Percentiles rank a stretch among this genome's conserved stretches.
Evolutionary conservation across 2,888 invertebrate species (phyloP).

Genomic region (Harpalus rubripes): DNA sequence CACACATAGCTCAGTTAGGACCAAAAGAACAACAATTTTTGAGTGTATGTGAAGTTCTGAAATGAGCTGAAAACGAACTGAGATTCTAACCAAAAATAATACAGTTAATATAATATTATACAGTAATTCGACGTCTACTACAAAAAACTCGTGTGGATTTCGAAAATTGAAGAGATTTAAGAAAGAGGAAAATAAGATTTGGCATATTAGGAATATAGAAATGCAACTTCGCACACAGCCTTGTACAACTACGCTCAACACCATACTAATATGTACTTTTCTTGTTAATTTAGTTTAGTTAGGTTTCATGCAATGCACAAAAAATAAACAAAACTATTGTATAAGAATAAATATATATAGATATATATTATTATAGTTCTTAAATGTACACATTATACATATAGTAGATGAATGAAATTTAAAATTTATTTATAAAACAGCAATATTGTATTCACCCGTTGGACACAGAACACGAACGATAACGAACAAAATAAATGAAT

Average conservation of each 20-base stretch:
- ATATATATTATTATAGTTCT: constrained; percentile 63
- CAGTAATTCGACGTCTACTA: not conserved
- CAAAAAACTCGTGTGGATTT: not conserved
- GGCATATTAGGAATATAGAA: too few species aligned
- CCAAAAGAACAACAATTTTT: too few species aligned
- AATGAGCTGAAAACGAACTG: too few species aligned
- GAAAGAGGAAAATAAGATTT: too few species aligned
- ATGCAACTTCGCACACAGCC: too few species aligned
- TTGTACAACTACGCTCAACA: too few species aligned
- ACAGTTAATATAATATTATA: too few species aligned
- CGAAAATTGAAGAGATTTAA: too few species aligned
- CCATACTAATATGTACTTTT: too few species aligned
- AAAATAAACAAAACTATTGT: constrained; percentile 19
- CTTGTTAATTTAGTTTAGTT: not conserved
- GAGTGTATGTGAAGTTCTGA: too few species aligned
- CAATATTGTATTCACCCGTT: constrained; percentile 57
- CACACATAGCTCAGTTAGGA: too few species aligned
- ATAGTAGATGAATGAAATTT: constrained; percentile 48
- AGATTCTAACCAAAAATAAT: too few species aligned
- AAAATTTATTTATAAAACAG: constrained; percentile 46
- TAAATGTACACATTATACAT: constrained; percentile 62
- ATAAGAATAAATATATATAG: constrained; percentile 66
- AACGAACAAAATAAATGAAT: constrained; percentile 2
- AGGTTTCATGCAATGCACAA: constrained; percentile 30
- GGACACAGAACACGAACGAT: constrained; percentile 51